A percentile compares a stretch with the other conserved stretches of the same genome.
phyloP scores from a whole-genome alignment of 2,113 vertebrate genomes.

The Haliaeetus leucogaster region DNA sequence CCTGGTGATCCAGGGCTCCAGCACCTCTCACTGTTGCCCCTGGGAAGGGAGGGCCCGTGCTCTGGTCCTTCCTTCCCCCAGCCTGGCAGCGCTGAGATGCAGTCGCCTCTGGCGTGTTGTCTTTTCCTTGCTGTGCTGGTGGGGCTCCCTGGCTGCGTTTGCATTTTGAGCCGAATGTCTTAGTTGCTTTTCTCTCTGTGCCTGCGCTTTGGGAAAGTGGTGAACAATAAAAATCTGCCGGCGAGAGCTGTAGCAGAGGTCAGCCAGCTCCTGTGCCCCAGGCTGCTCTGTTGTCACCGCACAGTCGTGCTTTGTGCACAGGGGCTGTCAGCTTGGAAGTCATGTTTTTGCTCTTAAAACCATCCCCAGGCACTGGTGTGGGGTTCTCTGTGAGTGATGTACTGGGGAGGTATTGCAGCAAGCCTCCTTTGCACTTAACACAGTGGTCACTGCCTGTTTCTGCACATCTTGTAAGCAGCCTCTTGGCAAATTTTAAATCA shows the following conservation, averaged over 20 bases:
- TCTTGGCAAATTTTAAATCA: background rate
- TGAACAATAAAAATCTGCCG: constrained; percentile 17
- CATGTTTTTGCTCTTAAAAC: constrained; percentile 29
- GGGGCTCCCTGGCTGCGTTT: background rate
- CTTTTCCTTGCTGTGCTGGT: constrained; percentile 24
- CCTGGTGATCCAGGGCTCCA: background rate
- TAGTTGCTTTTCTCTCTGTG: background rate
- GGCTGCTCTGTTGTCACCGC: constrained; percentile 39
- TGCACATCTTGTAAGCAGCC: background rate
- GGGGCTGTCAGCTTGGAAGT: constrained; percentile 49
- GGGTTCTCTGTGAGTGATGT: background rate
- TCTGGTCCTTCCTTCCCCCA: background rate
- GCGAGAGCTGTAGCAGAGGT: constrained; percentile 47
- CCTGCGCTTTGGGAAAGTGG: background rate
- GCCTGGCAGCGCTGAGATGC: accelerated
- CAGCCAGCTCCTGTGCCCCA: constrained; percentile 48
- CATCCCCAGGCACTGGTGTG: constrained; percentile 5
- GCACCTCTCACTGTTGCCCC: accelerated
- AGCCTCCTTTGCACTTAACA: background rate
- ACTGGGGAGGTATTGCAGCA: background rate
- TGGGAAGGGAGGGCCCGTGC: background rate
- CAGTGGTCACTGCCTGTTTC: background rate
- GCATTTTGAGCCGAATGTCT: background rate
- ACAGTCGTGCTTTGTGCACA: background rate
- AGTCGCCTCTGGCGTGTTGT: background rate